Base-by-base conservation (phyloP, 2,888 invertebrate genomes). In the Melangyna quadrimaculata region DNA sequence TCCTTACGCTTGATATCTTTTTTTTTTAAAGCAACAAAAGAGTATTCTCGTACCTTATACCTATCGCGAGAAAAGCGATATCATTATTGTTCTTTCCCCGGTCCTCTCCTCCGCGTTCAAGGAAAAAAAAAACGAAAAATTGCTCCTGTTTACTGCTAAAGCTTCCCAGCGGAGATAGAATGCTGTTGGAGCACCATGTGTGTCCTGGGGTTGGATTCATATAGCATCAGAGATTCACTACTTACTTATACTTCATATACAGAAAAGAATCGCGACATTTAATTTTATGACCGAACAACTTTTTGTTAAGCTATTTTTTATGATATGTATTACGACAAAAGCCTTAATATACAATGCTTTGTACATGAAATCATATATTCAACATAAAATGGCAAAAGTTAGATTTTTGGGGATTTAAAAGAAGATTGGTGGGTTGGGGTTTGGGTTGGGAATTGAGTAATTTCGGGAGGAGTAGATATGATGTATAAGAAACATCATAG, bases 201-300 rank as follows among this genome's bases (percentile, higher is more conserved):
- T 45, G n/a, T 19, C 3, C 29, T 45, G 22, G n/a, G 32, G 29
- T 29, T 65, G 29, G 19, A 67, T 51, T 51, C 35, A 35, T 51
- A 67, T n/a, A 22, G 37, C 67, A n/a, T n/a, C n/a, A 48, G 17
- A 51, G 51, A 51, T 48, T 67, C 32, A 35, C 22, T 35, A 35
- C 48, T 19, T 8, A 19, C 22, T 61, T 27, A n/a, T n/a, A 24
- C 59, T 59, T 59, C n/a, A n/a, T 24, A 27, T 24, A 24, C 67
- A 35, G 51, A 45, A n/a, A 22, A 10, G 45, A 75, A 57, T 43
- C 61, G 70, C 73, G 63, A 65, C 70, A 78, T 78, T 70, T 78
- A 70, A 78, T 83, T 83, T 83, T 78, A 78, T 78, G 78, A 78
- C 73, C 73, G 63, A 74, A 78, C 70, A 83, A 83, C 72, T 82